Evolutionary conservation across 2,113 vertebrate species (phyloP).

Genomic region (Psilopsiagon aymara): DNA sequence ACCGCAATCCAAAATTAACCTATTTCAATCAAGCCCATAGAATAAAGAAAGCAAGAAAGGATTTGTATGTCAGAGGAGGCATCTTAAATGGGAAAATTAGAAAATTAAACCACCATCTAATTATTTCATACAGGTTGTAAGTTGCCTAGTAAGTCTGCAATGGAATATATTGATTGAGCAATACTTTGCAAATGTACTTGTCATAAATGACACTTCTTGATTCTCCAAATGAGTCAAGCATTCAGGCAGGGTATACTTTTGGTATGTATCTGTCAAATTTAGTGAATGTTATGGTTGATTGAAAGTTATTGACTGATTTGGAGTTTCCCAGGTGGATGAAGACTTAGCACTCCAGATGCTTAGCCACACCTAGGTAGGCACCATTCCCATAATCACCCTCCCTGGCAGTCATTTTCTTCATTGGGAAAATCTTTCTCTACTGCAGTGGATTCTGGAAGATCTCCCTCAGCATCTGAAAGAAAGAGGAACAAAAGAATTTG

Average conservation of each 20-base stretch:
- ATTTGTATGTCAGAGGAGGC: background rate
- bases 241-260: background rate
- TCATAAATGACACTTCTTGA: background rate
- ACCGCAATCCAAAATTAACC: background rate
- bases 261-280: background rate
- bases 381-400: background rate
- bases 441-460: background rate
- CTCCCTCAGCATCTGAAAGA: background rate
- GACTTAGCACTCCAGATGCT: background rate
- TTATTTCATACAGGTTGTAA: background rate
- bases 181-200: background rate
- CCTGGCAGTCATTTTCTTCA: background rate
- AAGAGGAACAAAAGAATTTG: background rate
- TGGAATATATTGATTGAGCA: background rate
- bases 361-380: background rate
- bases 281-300: background rate
- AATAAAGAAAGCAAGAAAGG: constrained; percentile 17
- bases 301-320: background rate
- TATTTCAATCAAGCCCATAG: background rate
- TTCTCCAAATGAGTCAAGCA: background rate
- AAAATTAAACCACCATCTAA: background rate
- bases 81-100: background rate
- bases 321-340: background rate
- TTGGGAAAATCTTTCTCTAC: background rate
- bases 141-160: background rate